Conservation (phyloP, 2,113 vertebrate genomes). For the Corythornis madagascariensis region DNA sequence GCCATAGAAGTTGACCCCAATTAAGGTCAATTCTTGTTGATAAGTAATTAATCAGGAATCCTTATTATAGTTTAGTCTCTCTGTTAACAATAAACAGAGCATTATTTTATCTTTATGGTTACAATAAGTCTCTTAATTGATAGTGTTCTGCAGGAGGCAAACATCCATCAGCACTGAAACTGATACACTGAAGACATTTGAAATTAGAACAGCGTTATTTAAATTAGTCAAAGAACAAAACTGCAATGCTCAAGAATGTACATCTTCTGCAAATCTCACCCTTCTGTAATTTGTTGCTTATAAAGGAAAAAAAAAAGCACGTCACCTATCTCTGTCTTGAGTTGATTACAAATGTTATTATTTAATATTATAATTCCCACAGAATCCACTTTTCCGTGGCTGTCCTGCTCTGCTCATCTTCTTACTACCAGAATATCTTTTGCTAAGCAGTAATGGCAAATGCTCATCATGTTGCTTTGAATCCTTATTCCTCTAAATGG, state of each 20-base stretch:
- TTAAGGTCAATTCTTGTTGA: constrained; percentile 80
- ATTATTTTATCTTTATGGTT: constrained; percentile 53
- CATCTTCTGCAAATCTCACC: neutral
- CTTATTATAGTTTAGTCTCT: constrained; percentile 3
- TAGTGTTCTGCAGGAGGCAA: constrained; percentile 53
- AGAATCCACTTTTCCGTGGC: neutral
- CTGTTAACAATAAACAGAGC: constrained; percentile 6
- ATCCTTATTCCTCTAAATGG: neutral
- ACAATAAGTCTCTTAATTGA: constrained; percentile 64
- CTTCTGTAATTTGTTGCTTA: neutral
- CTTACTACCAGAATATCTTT: neutral
- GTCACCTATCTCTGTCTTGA: neutral
- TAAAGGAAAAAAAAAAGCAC: neutral
- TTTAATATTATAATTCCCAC: neutral
- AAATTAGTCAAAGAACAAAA: neutral
- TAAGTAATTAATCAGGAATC: constrained; percentile 82
- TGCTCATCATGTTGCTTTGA: neutral
- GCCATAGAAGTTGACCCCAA: constrained; percentile 56
- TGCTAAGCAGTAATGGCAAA: neutral
- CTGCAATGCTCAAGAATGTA: neutral
- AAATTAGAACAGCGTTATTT: neutral
- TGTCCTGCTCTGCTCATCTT: neutral
- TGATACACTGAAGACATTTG: neutral
- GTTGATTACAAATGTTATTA: neutral
- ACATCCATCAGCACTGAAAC: constrained; percentile 7